Conservation (phyloP, 2,113 vertebrate species). For the Anoplopoma fimbria region DNA sequence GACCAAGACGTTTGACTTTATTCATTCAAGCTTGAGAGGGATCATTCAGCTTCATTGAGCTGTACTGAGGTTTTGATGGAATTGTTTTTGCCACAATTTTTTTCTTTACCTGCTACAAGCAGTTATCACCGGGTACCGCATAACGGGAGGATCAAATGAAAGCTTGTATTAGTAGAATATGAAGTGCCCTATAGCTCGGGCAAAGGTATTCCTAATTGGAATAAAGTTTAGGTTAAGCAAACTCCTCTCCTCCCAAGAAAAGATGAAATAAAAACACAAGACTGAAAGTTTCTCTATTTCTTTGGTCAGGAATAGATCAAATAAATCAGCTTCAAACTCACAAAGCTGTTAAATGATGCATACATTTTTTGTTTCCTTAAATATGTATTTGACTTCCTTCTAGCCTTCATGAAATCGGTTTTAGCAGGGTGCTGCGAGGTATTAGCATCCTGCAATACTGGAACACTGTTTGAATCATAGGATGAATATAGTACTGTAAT, state of each 20-base stretch:
- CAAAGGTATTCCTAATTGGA: not conserved
- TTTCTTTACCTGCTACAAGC: conserved; percentile 56
- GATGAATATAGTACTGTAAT: conserved; percentile 52
- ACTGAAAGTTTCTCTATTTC: not conserved
- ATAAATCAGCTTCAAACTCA: conserved; percentile 13
- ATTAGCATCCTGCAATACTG: conserved; percentile 53
- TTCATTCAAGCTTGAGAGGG: conserved; percentile 78
- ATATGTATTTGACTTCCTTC: conserved; percentile 12
- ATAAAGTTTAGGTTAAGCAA: not conserved
- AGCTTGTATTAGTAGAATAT: not conserved
- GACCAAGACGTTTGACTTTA: conserved; percentile 77
- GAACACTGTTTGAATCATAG: conserved; percentile 50
- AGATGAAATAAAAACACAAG: not conserved
- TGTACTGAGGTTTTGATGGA: conserved; percentile 70
- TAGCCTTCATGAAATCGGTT: conserved; percentile 34
- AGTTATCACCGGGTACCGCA: conserved; percentile 27
- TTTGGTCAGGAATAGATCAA: not conserved
- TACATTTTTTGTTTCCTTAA: conserved; percentile 21
- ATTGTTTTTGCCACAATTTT: conserved; percentile 64
- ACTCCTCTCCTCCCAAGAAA: not conserved
- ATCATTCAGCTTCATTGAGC: conserved; percentile 80
- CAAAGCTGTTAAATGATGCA: conserved; percentile 33
- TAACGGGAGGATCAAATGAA: conserved; percentile 31
- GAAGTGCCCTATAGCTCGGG: not conserved
- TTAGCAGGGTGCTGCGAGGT: conserved; percentile 34